These are phyloP conservation scores for Protobothrops mucrosquamatus DNA, from an alignment of 2,113 vertebrate genomes.

Conservation along the genomic window DNA sequence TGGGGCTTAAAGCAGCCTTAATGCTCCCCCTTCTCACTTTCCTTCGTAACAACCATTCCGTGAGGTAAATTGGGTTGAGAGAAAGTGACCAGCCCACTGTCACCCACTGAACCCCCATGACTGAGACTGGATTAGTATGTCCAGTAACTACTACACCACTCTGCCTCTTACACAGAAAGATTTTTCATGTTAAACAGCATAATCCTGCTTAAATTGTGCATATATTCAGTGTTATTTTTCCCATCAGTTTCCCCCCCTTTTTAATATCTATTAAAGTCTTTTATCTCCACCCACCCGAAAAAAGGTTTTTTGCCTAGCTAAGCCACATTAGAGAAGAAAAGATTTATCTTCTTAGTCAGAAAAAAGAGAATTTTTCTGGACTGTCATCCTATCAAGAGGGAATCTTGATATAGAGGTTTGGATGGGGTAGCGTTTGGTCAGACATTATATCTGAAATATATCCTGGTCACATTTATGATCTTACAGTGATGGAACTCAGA, in stretches of 20 bases:
- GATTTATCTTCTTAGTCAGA: background rate
- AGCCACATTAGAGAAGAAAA: background rate
- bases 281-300: background rate
- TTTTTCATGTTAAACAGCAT: background rate
- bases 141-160: background rate
- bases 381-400: background rate
- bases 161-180: background rate
- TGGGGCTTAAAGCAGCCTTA: background rate
- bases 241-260: background rate
- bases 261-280: background rate
- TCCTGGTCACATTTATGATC: background rate
- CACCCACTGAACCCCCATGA: background rate
- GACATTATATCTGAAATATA: background rate
- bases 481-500: too few relatives aligned
- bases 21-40: background rate
- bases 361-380: background rate
- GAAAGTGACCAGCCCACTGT: background rate
- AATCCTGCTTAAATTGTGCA: background rate
- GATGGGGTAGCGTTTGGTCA: background rate
- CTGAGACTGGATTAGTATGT: background rate
- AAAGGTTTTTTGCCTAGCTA: background rate
- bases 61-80: background rate
- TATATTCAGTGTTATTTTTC: background rate
- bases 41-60: background rate
- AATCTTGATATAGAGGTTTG: background rate